Conservation (phyloP, 2,797 vertebrate species). For the Xiphorhynchus erythropygius region DNA sequence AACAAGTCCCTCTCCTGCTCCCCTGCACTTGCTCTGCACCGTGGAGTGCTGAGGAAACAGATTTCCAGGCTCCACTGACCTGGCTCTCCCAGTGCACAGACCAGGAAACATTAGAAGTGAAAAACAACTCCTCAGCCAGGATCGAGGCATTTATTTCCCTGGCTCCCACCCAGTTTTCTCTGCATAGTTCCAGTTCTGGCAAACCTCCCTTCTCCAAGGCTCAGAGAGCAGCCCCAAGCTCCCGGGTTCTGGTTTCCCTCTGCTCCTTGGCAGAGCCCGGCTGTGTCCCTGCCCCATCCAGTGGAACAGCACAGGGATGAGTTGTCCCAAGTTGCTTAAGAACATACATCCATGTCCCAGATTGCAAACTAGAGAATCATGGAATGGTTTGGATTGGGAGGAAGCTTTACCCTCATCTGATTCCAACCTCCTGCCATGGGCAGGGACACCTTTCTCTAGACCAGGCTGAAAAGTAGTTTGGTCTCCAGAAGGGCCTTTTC, state of each 20-base stretch:
- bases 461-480: neutral
- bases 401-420: neutral
- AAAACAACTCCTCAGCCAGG: slow-evolving; percentile 43
- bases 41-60: neutral
- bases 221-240: neutral
- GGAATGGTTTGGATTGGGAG: neutral
- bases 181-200: neutral
- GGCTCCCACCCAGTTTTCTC: neutral
- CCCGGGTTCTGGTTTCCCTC: accelerated
- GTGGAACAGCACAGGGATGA: accelerated
- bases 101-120: slow-evolving; percentile 52
- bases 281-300: neutral
- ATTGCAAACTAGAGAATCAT: accelerated
- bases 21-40: neutral
- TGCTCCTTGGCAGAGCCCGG: neutral
- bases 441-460: neutral
- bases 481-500: neutral
- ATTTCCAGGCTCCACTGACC: slow-evolving; percentile 11
- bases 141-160: neutral
- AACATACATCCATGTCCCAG: accelerated
- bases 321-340: neutral
- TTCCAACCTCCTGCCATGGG: neutral
- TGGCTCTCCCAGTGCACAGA: neutral
- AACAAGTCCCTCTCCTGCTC: neutral
- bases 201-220: neutral